These are phyloP conservation scores for Rachycentron canadum DNA, from an alignment of 2,797 vertebrate species.

Conservation along the genomic window DNA sequence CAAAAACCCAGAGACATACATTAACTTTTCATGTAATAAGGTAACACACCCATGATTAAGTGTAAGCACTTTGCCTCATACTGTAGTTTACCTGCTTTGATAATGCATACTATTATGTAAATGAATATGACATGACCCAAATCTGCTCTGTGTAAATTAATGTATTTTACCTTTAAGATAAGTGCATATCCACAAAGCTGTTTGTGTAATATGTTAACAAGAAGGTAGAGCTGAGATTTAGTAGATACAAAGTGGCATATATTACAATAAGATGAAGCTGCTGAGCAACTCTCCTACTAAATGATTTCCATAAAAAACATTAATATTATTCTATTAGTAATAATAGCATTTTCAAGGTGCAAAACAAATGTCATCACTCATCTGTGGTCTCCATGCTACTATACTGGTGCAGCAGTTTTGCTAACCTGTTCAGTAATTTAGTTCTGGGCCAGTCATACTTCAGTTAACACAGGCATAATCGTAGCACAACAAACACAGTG, in stretches of 20 bases:
- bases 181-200: conserved; percentile 61
- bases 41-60: conserved; percentile 79
- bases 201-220: conserved; percentile 75
- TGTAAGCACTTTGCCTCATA: conserved; percentile 76
- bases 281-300: conserved; percentile 67
- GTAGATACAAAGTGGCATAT: conserved; percentile 74
- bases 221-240: conserved; percentile 68
- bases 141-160: conserved; percentile 86
- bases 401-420: conserved; percentile 19
- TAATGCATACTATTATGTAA: conserved; percentile 86
- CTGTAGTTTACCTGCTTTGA: conserved; percentile 81
- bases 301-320: conserved; percentile 68
- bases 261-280: conserved; percentile 75
- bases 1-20: conserved; percentile 54
- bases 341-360: conserved; percentile 57
- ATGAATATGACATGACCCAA: conserved; percentile 84
- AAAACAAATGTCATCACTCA: conserved; percentile 74
- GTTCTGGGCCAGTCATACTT: conserved; percentile 6
- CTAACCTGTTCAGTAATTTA: conserved; percentile 12
- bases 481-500: not conserved
- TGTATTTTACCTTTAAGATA: conserved; percentile 86
- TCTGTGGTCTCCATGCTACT: conserved; percentile 16
- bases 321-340: conserved; percentile 69
- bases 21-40: conserved; percentile 75
- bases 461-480: conserved; percentile 1